Conservation (phyloP, 2,888 invertebrate species). For the Hyppa rectilinea region DNA sequence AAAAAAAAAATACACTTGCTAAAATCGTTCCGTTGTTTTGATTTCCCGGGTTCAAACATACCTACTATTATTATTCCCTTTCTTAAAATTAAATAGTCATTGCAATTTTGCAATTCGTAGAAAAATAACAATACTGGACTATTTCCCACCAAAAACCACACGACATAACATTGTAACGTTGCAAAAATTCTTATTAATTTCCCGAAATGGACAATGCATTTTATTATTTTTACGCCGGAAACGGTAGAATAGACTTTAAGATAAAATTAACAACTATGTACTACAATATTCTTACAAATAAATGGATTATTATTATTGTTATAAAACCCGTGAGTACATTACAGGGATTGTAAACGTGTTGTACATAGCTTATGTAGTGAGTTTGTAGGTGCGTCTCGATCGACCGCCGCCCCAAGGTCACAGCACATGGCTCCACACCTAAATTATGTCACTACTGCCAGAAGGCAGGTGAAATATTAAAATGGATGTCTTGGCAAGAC, state of each 20-base stretch:
- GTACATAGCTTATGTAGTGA: constrained; percentile 18
- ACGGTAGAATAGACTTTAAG: too few species aligned
- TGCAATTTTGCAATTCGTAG: not conserved
- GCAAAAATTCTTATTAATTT: too few species aligned
- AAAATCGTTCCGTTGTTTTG: not conserved
- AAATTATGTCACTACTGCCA: constrained; percentile 41
- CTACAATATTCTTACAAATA: too few species aligned
- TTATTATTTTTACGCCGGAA: too few species aligned
- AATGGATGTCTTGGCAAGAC: constrained; percentile 21
- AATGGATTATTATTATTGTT: too few species aligned
- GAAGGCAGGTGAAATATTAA: constrained; percentile 36
- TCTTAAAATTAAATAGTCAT: not conserved
- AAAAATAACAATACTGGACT: not conserved
- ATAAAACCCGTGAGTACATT: not conserved
- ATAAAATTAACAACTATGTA: too few species aligned
- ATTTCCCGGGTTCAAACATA: not conserved
- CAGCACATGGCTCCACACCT: constrained; percentile 51
- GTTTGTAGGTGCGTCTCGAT: constrained; percentile 63
- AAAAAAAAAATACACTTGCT: not conserved
- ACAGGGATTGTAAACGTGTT: constrained; percentile 22
- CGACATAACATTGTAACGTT: not conserved
- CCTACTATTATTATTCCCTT: fast-evolving
- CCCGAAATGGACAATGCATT: too few species aligned
- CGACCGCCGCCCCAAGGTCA: constrained; percentile 62
- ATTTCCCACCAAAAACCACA: not conserved